These are phyloP conservation scores for Cephalopterus ornatus DNA, from an alignment of 2,113 vertebrate genomes.

Conservation along the genomic window DNA sequence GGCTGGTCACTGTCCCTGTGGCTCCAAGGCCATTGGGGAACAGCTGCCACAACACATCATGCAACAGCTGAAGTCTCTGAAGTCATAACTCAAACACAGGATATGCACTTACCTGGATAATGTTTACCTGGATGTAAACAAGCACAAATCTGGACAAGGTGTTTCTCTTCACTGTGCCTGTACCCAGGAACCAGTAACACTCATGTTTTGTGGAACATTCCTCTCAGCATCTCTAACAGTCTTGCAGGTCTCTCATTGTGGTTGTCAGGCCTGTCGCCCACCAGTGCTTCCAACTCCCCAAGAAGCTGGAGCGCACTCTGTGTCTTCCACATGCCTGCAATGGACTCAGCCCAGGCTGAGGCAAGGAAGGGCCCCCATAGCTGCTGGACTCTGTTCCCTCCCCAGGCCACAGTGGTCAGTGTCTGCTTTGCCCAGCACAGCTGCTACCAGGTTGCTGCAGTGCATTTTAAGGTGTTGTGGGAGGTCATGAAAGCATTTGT, in stretches of 20 bases:
- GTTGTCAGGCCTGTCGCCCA: not conserved
- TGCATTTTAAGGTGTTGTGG: not conserved
- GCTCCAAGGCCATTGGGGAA: not conserved
- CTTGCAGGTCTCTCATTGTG: not conserved
- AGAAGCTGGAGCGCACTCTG: not conserved
- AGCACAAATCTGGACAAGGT: not conserved
- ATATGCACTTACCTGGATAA: not conserved
- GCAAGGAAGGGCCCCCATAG: not conserved
- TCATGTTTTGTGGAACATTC: not conserved
- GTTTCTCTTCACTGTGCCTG: not conserved
- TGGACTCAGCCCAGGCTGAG: not conserved
- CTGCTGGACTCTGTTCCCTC: not conserved
- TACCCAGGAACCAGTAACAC: not conserved
- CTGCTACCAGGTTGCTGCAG: not conserved
- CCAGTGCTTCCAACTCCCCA: not conserved
- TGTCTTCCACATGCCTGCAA: not conserved
- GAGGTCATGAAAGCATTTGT: not conserved
- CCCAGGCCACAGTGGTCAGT: rapidly evolving
- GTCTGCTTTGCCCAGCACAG: not conserved
- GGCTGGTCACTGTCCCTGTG: not conserved
- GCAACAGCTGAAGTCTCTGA: not conserved
- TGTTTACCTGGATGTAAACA: conserved; percentile 12
- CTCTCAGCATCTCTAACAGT: not conserved
- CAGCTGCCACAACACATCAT: not conserved
- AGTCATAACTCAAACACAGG: conserved; percentile 5